phyloP scores from a whole-genome alignment of 2,888 invertebrate species.

The Microctonus brassicae region DNA sequence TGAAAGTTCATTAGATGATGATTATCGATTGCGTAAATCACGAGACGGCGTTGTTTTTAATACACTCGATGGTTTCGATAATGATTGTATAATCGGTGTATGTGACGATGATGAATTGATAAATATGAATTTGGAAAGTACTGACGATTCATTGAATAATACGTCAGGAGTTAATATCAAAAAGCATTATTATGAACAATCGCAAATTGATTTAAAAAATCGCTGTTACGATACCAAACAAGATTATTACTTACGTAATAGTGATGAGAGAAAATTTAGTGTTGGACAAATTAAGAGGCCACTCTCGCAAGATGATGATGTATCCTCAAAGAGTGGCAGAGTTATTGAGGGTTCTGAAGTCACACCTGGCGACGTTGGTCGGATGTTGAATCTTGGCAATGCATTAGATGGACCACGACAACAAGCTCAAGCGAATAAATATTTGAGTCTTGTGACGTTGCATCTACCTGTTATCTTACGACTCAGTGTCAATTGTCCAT shows the following conservation, averaged over 20 bases:
- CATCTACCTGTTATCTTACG: conserved; percentile 74
- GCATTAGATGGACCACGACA: conserved; percentile 65
- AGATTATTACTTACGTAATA: conserved; percentile 55
- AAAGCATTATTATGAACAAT: background rate
- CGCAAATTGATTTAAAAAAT: conserved; percentile 1
- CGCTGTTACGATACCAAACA: conserved; percentile 33
- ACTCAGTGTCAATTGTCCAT: conserved; percentile 74
- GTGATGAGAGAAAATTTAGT: conserved; percentile 62
- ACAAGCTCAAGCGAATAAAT: conserved; percentile 70
- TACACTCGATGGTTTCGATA: conserved; percentile 63
- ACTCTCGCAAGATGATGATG: conserved; percentile 63
- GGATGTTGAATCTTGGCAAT: conserved; percentile 67
- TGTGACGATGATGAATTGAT: conserved; percentile 42
- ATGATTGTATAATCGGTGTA: conserved; percentile 45
- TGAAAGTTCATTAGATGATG: conserved; percentile 55
- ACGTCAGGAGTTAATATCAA: conserved; percentile 22
- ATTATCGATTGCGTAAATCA: conserved; percentile 15
- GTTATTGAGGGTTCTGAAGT: conserved; percentile 68
- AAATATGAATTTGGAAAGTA: conserved; percentile 51
- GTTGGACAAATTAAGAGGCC: conserved; percentile 63
- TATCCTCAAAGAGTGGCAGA: conserved; percentile 63
- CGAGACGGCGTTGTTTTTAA: conserved; percentile 64
- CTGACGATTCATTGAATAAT: conserved; percentile 38
- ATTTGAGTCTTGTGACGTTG: conserved; percentile 71
- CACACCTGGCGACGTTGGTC: conserved; percentile 67